A percentile compares a stretch with the other conserved stretches of the same genome.
These are phyloP conservation scores for Orthosia incerta DNA, from an alignment of 2,888 invertebrate genomes.

Conservation along the genomic window DNA sequence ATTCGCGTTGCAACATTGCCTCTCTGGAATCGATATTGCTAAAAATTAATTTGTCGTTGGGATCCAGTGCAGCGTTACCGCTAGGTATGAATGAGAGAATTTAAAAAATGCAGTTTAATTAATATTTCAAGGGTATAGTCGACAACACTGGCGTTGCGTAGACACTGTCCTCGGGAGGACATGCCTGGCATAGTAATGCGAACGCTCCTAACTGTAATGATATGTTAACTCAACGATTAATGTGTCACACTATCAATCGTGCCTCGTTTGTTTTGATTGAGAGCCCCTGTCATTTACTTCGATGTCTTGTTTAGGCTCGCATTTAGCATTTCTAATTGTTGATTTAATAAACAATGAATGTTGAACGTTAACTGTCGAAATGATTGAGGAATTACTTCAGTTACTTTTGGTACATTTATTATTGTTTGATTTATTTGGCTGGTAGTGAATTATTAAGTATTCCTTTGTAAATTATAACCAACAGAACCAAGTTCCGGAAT, in stretches of 20 bases:
- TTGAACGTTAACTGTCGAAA: slow-evolving; percentile 30
- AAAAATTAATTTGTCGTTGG: too few species aligned
- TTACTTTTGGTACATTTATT: slow-evolving; percentile 1
- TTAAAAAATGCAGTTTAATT: slow-evolving; percentile 31
- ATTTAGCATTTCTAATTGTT: slow-evolving; percentile 57
- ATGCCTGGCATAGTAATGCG: slow-evolving; percentile 62
- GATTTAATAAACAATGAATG: slow-evolving; percentile 46
- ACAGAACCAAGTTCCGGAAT: too few species aligned
- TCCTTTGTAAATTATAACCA: not conserved
- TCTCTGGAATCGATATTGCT: not conserved
- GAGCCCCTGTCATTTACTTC: slow-evolving; percentile 61
- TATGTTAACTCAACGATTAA: slow-evolving; percentile 64
- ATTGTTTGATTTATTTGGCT: not conserved
- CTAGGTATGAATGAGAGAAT: not conserved
- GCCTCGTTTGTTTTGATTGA: slow-evolving; percentile 64
- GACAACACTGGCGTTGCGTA: slow-evolving; percentile 65
- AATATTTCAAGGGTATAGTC: slow-evolving; percentile 42
- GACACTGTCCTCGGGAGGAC: slow-evolving; percentile 64
- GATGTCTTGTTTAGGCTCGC: slow-evolving; percentile 44
- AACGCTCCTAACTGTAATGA: slow-evolving; percentile 64
- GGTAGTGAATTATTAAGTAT: not conserved
- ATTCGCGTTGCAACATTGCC: not conserved
- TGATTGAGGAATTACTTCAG: slow-evolving; percentile 30
- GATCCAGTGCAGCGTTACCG: not conserved
- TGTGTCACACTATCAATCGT: slow-evolving; percentile 59